Conservation (phyloP, 2,888 invertebrate species). For the Antheraea assamensis region DNA sequence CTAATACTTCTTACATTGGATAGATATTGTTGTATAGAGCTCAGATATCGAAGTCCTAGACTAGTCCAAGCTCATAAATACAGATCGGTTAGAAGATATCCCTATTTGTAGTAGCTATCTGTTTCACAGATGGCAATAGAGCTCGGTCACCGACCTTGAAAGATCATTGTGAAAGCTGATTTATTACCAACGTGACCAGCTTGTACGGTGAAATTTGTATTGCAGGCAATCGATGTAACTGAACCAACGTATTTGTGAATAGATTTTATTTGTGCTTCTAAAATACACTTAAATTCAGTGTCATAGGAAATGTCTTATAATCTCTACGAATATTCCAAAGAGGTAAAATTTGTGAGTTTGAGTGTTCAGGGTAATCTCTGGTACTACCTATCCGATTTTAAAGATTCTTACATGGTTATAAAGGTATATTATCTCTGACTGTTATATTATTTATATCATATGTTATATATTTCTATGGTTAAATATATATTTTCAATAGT, state of each 20-base stretch:
- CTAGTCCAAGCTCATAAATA: slow-evolving; percentile 9
- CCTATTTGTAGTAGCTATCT: slow-evolving; percentile 1
- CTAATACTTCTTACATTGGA: background rate
- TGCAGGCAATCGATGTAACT: background rate
- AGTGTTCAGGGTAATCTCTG: too few relatives aligned
- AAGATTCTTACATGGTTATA: too few relatives aligned
- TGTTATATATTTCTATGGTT: too few relatives aligned
- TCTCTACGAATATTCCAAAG: too few relatives aligned
- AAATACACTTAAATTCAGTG: background rate
- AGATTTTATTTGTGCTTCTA: background rate
- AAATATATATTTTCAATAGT: too few relatives aligned
- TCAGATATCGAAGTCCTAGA: background rate
- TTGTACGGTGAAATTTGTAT: background rate
- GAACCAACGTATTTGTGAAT: background rate
- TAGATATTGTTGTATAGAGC: background rate
- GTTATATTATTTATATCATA: too few relatives aligned
- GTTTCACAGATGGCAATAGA: background rate
- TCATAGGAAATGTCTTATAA: background rate
- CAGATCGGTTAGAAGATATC: slow-evolving; percentile 6
- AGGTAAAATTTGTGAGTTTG: too few relatives aligned
- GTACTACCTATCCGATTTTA: too few relatives aligned
- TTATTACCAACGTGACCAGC: background rate
- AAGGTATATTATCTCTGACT: too few relatives aligned
- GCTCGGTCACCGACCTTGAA: slow-evolving; percentile 2
- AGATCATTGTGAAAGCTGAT: slow-evolving; percentile 1